These are phyloP conservation scores for Rostratula benghalensis DNA, from an alignment of 2,113 vertebrate species.

Conservation along the genomic window DNA sequence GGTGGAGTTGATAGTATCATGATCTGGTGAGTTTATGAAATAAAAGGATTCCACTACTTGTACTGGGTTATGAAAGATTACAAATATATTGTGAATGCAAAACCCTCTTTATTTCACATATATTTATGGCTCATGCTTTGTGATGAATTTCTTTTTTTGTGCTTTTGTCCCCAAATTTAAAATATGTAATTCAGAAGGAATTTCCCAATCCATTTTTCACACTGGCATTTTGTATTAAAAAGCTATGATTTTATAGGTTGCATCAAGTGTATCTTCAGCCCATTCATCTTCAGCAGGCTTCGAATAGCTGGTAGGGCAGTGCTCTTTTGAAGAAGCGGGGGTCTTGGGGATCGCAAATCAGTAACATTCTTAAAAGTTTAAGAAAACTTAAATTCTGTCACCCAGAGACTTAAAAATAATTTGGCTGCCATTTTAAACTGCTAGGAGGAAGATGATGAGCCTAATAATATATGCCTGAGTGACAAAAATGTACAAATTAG, in stretches of 20 bases:
- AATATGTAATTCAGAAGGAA: not conserved
- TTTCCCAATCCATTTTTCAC: not conserved
- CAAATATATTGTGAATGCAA: not conserved
- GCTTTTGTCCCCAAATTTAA: not conserved
- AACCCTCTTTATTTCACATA: not conserved
- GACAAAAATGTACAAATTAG: not conserved
- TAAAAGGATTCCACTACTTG: not conserved
- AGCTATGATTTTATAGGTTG: not conserved
- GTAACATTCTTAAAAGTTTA: not conserved
- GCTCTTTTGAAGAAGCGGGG: not conserved
- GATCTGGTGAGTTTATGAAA: not conserved
- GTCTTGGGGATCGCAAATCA: not conserved
- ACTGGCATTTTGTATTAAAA: not conserved
- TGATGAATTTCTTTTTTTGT: not conserved
- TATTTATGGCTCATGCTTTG: not conserved
- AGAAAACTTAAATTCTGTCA: not conserved
- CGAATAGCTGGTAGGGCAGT: not conserved
- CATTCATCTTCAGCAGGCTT: not conserved
- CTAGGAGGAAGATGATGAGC: not conserved
- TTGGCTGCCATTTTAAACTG: not conserved
- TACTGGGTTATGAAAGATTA: not conserved
- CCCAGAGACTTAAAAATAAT: not conserved
- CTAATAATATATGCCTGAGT: not conserved
- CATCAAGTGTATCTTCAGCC: not conserved
- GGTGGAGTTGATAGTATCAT: not conserved